phyloP scores from a whole-genome alignment of 2,113 vertebrate genomes.

The Podarcis muralis region DNA sequence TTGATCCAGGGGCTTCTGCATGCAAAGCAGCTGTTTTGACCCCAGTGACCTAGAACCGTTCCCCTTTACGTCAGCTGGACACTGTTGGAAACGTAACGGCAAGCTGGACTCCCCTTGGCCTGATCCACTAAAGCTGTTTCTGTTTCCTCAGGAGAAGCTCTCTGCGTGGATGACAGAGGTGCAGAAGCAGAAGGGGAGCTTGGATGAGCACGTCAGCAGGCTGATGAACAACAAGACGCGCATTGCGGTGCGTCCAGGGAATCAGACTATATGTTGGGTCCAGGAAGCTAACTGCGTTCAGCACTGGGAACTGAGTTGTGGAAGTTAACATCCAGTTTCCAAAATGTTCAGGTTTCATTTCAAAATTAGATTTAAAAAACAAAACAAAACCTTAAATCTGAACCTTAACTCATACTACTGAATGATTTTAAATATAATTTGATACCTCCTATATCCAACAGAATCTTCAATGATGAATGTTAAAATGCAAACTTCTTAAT shows the following conservation, averaged over 20 bases:
- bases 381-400: not conserved
- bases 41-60: no score
- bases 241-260: constrained; percentile 75
- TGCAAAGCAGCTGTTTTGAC: no score
- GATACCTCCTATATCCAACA: not conserved
- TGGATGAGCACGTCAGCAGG: constrained; percentile 82
- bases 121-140: not conserved
- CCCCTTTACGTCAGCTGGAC: no score
- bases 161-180: constrained; percentile 76
- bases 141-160: constrained; percentile 79
- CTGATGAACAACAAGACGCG: constrained; percentile 85
- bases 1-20: no score
- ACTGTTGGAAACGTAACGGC: no score
- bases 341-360: not conserved
- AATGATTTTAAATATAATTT: not conserved
- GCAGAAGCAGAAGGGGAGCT: constrained; percentile 73
- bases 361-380: not conserved
- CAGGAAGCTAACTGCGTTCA: no score
- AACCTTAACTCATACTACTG: not conserved
- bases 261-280: no score
- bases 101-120: not conserved
- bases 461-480: not conserved
- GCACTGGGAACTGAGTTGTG: not conserved
- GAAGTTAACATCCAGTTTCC: not conserved
- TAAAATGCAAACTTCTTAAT: not conserved